Percentiles rank a stretch among this genome's conserved stretches.
Evolutionary conservation across 1,140 invertebrate genomes (phyloP).

Genomic region (Conus ventricosus): DNA sequence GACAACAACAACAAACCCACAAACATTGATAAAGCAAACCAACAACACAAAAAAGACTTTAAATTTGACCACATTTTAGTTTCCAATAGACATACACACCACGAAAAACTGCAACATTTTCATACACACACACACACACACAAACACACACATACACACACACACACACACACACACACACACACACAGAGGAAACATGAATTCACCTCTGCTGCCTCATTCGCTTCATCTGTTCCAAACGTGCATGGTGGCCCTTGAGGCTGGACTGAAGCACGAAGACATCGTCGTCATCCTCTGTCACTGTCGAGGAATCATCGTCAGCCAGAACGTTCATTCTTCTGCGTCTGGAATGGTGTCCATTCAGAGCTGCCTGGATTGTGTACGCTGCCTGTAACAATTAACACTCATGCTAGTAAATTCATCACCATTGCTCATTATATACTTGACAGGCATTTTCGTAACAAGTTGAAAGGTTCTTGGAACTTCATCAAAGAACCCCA

Average conservation of each 20-base stretch:
- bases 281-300: slow-evolving; percentile 53
- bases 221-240: slow-evolving; percentile 46
- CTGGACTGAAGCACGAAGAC: slow-evolving; percentile 60
- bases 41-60: no score
- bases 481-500: no score
- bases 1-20: no score
- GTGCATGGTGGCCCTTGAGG: slow-evolving; percentile 58
- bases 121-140: no score
- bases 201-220: slow-evolving; percentile 41
- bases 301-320: slow-evolving; percentile 44
- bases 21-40: no score
- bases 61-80: not conserved
- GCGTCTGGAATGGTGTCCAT: slow-evolving; percentile 54
- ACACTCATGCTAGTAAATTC: not conserved
- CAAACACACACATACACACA: no score
- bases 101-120: no score
- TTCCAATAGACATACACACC: no score
- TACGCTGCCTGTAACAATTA: slow-evolving; percentile 52
- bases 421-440: not conserved
- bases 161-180: no score
- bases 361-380: slow-evolving; percentile 58
- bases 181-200: no score
- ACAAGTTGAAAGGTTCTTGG: not conserved
- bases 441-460: not conserved
- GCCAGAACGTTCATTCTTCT: slow-evolving; percentile 38